Evolutionary conservation across 2,797 vertebrate genomes (phyloP), one percentile per base, ranked within the genome.

Genomic region (Acridotheres tristis): DNA sequence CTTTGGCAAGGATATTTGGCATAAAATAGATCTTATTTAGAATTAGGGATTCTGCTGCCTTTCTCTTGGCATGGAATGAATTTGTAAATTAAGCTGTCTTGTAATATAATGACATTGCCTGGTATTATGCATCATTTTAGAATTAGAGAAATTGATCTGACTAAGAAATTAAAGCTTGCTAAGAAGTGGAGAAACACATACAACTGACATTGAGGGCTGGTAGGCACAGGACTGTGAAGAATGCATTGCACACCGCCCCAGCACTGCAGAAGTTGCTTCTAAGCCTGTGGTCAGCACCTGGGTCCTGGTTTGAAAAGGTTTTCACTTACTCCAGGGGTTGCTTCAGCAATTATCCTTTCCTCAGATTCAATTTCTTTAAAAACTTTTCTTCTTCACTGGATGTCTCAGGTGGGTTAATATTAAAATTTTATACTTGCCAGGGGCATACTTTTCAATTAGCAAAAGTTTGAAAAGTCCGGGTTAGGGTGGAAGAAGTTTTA

Each of bases 1-100:
- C 65, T 93, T 94, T 97, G 96, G 95, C 96, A 96, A 96, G 84
- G 59, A 45, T 63, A 79, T 94, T 92, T 92, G 94, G 89, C 93
- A 94, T 86, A 96, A 97, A 96, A 93, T 89, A 92, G 68, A 90
- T 96, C 97, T 96, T 94, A 93, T 95, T 97, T 97, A 96, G 88
- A 94, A 89, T 69, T 67, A 84, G 51, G 43, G 59, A 88, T 51
- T 90, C 75, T 78, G 63, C 65, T 92, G 58, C 34, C 72, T 94
- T 85, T 78, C 87, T 97, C 81, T 94, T 96, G 94, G 93, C 95
- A 94, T 13, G 19, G 89, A 95, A 96, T 53, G 47, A 96, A 94
- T 82, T 86, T 95, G 61, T 77, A 97, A 97, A 97, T 96, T 96
- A 96, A 96, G 94, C 90, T 90, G 42, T 93, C 94, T 96, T 94